Conservation (phyloP, 1,140 invertebrate species). For the Drosophila equinoxialis region DNA sequence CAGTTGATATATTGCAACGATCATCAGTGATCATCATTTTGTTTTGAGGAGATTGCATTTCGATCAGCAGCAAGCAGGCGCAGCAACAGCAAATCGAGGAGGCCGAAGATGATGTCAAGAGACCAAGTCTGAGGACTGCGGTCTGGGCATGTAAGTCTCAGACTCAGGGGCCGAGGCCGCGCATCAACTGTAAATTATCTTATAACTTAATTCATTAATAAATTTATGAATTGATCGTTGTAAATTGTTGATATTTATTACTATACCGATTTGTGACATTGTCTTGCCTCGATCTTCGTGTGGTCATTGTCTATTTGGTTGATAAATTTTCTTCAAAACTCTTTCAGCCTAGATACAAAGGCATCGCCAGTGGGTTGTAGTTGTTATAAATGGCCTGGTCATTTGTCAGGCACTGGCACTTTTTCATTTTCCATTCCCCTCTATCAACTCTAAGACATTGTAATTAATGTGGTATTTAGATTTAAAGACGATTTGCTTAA, state of each 20-base stretch:
- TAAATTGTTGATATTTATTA: slow-evolving; percentile 81
- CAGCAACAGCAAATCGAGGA: slow-evolving; percentile 26
- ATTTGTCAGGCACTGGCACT: slow-evolving; percentile 53
- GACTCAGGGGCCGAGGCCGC: slow-evolving; percentile 22
- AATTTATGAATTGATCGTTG: slow-evolving; percentile 81
- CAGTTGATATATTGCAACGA: slow-evolving; percentile 68
- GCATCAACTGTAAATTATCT: slow-evolving; percentile 76
- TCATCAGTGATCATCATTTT: slow-evolving; percentile 69
- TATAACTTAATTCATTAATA: slow-evolving; percentile 83
- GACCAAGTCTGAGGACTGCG: neutral
- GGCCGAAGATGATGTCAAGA: slow-evolving; percentile 9
- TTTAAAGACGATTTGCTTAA: slow-evolving; percentile 67
- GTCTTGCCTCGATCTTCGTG: slow-evolving; percentile 22
- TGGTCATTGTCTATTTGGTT: slow-evolving; percentile 46
- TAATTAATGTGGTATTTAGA: slow-evolving; percentile 72
- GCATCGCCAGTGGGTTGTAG: slow-evolving; percentile 9
- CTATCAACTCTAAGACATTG: slow-evolving; percentile 38
- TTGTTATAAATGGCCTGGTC: slow-evolving; percentile 39
- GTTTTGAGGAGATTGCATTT: slow-evolving; percentile 61
- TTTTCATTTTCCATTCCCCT: neutral
- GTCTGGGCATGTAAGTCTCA: neutral
- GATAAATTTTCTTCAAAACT: slow-evolving; percentile 35
- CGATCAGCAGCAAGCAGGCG: slow-evolving; percentile 34
- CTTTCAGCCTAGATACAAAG: slow-evolving; percentile 9
- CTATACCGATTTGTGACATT: slow-evolving; percentile 51